Evolutionary conservation across 2,888 invertebrate genomes (phyloP).

Genomic region (Trypoxylon attenuatum): DNA sequence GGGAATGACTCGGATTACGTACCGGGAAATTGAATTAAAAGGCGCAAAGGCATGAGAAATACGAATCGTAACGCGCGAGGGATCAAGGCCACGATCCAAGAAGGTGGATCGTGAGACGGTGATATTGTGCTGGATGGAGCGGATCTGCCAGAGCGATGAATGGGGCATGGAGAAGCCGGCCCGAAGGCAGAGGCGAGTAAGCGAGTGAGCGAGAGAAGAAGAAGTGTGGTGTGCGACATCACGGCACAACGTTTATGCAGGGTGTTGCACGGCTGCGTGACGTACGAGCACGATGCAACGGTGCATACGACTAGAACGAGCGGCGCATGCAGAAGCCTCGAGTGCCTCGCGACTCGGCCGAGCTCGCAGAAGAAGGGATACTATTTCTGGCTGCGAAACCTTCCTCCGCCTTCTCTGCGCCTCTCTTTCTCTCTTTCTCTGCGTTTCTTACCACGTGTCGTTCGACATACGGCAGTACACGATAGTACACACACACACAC

Average conservation of each 20-base stretch:
- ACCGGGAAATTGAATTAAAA: no score
- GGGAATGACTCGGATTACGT: no score
- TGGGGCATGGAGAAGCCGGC: background rate
- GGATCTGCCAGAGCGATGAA: background rate
- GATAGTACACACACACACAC: no score
- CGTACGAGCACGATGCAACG: constrained; percentile 52
- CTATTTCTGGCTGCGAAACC: constrained; percentile 64
- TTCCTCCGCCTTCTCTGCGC: constrained; percentile 47
- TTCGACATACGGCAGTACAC: no score
- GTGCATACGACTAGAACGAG: constrained; percentile 56
- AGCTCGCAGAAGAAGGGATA: constrained; percentile 64
- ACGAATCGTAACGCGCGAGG: no score
- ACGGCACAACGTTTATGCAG: no score
- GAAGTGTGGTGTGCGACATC: background rate
- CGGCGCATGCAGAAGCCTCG: constrained; percentile 55
- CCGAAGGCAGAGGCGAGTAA: background rate
- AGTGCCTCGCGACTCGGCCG: constrained; percentile 40
- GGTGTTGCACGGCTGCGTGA: constrained; percentile 41
- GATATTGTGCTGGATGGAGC: no score
- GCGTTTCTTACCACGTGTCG: constrained; percentile 22
- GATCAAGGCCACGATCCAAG: no score
- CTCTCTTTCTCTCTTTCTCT: constrained; percentile 12
- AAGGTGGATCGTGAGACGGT: no score
- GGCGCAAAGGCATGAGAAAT: no score
- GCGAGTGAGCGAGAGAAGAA: constrained; percentile 11